Base-by-base conservation (phyloP, 2,888 invertebrate genomes). In the Drymonia ruficornis region DNA sequence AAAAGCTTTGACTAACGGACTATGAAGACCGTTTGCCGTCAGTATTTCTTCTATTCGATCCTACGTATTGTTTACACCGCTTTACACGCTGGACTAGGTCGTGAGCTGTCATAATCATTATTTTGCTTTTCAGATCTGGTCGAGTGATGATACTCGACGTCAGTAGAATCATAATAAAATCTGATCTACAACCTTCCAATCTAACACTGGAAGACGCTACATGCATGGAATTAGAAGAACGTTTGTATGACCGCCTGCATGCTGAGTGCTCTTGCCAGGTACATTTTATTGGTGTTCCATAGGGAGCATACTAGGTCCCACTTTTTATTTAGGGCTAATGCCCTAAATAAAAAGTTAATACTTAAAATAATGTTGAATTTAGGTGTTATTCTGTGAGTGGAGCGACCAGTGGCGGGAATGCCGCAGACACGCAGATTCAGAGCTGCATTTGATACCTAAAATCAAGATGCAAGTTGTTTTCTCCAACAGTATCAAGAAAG, bases 141-240 rank as follows among this genome's bases (percentile, higher is more conserved):
- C 95, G 95, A 70, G 92, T 96, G 28, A 86, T 97, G 75, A 93
- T 97, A 13, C 53, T 96, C 16, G 97, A 97, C 83, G 89, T 96
- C 40, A 96, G 96, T 28, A 94, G 95, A 48, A 87, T 96, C 58
- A 90, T 93, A 36, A 86, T 97, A 8, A 94, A 94, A 68, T 96
- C 96, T 13, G 97, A 97, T 76, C 84, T 97, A 50, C 96, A 96
- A 76, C 95, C 96, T 0, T 86, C 93, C 0, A 94, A 95, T 61
- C 85, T 95, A 49, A 93, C 94, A 11, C 83, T 96, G 1, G 96
- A 97, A 80, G 96, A 96, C 72, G 95, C 96, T 0, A 97, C 97
- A 0, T 95, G 96, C 72, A 96, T 96, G 94, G 97, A 97, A 86
- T 82, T 97, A 52, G 97, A 97, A 73, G 96, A 97, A 77, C 93